Evolutionary conservation across 23 tunicate genomes (phyloP), one percentile per base, ranked within the genome.

Genomic region (Botrylloides violaceus): DNA sequence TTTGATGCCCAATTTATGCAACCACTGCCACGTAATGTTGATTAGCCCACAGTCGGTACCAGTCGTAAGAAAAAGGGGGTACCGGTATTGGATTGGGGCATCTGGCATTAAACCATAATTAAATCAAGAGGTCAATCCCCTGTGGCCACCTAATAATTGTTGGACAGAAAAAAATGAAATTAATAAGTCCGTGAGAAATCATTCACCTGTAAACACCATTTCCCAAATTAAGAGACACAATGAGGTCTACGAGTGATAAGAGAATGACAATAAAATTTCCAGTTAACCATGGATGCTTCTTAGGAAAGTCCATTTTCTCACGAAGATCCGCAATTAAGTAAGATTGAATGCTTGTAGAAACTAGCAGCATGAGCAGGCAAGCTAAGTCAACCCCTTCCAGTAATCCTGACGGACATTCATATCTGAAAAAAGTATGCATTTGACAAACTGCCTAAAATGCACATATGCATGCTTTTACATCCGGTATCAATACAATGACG

Each of bases 311-410:
- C 37, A 49, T 76, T 49, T 48, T 63, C 28, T 43, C 58, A n/a
- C 71, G 76, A 60, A 39, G 34, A 66, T 78, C 71, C 28, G 91
- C 84, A 12, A 79, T 60, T 19, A 95, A 36, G 49, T 57, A 87
- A 0, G 98, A 66, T 70, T 87, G 96, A 4, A 87, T 71, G 23
- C 87, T 70, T 19, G 64, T 76, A 4, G 87, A 82, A 36, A 79
- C 64, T 15, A 77, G 31, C 49, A 95, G 49, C 3, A 95, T 79
- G 7, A 83, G 20, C 76, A 95, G 58, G 58, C 99, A 84, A 21
- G 76, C 64, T 23, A 95, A 25, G 59, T 95, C 99, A 58, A 95
- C 72, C 33, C 96, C 99, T 71, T 95, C 99, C 12, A 87, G 71
- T 26, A 73, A 75, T 20, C 99, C 99, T 37, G 48, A 32, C 4